Base-by-base conservation (phyloP, 1,140 invertebrate species). In the Adelges cooleyi region DNA sequence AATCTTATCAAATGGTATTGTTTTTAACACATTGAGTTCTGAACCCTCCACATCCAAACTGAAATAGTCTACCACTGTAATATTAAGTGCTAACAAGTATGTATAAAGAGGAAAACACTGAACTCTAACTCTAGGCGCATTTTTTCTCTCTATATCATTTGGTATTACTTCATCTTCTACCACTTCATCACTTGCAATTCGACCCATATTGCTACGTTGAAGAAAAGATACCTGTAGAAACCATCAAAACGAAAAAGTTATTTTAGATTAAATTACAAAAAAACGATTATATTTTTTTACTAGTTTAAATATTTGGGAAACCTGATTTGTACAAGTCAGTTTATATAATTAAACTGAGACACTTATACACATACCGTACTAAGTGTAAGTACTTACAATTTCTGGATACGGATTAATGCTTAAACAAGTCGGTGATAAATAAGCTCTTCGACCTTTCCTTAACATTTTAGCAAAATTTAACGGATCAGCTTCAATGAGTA, bases 401-500 rank as follows among this genome's bases (percentile, higher is more conserved):
- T 69, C 71, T 8, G 79, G 78, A 69, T 75, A 74, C 13, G 69
- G 52, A 17, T 73, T 68, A 4, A 74, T 70, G 66, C 75, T 77
- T 6, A 80, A 72, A 66, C 78, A 80, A 0, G 75, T 74, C 0
- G 75, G 75, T 25, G 77, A 76, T 10, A 77, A 42, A 67, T 72
- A 75, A 4, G 77, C 74, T 46, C 67, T 74, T 48, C 78, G 71
- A 23, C 77, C 74, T 66, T 78, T 79, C 8, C 65, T 65, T 1
- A 75, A 20, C 70, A 81, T 70, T 46, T 75, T 70, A 5, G 69
- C 69, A 70, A 78, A 80, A 65, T 79, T 80, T 3, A 73, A 68
- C 2, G 79, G 78, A 73, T 80, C 78, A 1, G 79, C 76, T 67
- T 81, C 80, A 15, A 82, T 76, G 0, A 80, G 70, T n/a, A 80